Evolutionary conservation across 2,888 invertebrate species (phyloP), one percentile per base, ranked within the genome.

Genomic region (Choristoneura rosaceana): DNA sequence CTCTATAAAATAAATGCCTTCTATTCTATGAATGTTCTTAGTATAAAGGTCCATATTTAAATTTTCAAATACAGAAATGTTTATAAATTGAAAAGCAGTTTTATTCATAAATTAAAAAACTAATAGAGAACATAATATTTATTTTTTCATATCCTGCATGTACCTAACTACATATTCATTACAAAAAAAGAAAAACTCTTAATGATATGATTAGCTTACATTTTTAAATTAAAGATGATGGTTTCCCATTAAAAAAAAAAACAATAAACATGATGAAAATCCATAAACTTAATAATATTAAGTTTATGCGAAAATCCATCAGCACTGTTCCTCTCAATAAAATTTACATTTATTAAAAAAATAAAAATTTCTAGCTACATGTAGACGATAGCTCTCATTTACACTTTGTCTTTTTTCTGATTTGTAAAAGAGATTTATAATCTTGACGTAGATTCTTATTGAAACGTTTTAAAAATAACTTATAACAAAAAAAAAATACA

Each of bases 41-140:
- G 33, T 70, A 69, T 55, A 45, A 50, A 34, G n/a, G 25, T 74
- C 43, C 25, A 55, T 34, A 45, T 66, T n/a, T 68, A 33, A 61
- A 69, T 69, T 41, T 25, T 66, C 45, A 52, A 71, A 71, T 65
- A 71, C 65, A 63, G 41, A 52, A 43, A 65, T 61, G 66, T 69
- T 64, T 60, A 63, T 67, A 50, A 59, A 60, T 60, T 64, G 0
- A 34, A 64, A 47, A 17, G 59, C 50, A 73, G 59, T 73, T 69
- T 71, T 50, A 71, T 71, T 71, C 58, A 55, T 17, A n/a, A 55
- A 64, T n/a, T 38, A 8, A 60, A 12, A 41, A 61, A 50, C 1
- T 3, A 9, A 1, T 17, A 5, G 9, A 41, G 38, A 41, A 41
- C 10, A 61, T 8, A 52, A 9, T 8, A 2, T 52, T 17, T 52